Base-by-base conservation (phyloP, 2,113 vertebrate genomes). In the Pachyramphus minor region DNA sequence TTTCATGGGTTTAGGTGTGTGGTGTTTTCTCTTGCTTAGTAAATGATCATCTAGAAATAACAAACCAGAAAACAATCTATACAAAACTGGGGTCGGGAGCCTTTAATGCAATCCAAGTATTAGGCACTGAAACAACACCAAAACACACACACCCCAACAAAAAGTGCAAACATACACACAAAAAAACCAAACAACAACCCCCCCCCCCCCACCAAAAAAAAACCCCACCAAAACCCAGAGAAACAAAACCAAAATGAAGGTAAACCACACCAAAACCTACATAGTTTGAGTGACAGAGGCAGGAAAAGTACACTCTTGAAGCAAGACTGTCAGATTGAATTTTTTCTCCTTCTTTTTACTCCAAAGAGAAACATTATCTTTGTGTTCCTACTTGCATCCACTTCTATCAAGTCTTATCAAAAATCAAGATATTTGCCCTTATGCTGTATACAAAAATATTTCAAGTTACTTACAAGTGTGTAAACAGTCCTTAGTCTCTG, bases 91-190 rank as follows among this genome's bases (percentile, higher is more conserved):
- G 19, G 75, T 76, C 59, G 68, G 66, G 86, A 90, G 62, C 42
- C 58, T 87, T 93, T 92, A 88, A 89, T 62, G 78, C 90, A 97
- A 97, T 93, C 79, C 59, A 84, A 94, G 83, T 80, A 59, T 97
- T 68, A 84, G 62, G 86, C 27, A 85, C 50, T 52, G 47, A 79
- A 64, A 37, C 31, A 62, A 33, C 37, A 64, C 13, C 22, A 53
- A 23, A 41, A 41, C 39, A 31, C 12, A 53, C 8, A 37, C 20
- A 33, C 15, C n/a, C 33, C 39, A 63, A 42, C 12, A 45, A 58
- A 25, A 95, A 55, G 56, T 10, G 11, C 21, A 42, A 35, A 35
- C 11, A 9, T 25, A 52, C 49, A 50, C 23, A 25, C 58, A 59
- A 16, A 37, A 17, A 37, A 37, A 15, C n/a, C 27, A 62, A 60